phyloP scores from a whole-genome alignment of 1,140 invertebrate genomes.

The Zaprionus gabonicus region DNA sequence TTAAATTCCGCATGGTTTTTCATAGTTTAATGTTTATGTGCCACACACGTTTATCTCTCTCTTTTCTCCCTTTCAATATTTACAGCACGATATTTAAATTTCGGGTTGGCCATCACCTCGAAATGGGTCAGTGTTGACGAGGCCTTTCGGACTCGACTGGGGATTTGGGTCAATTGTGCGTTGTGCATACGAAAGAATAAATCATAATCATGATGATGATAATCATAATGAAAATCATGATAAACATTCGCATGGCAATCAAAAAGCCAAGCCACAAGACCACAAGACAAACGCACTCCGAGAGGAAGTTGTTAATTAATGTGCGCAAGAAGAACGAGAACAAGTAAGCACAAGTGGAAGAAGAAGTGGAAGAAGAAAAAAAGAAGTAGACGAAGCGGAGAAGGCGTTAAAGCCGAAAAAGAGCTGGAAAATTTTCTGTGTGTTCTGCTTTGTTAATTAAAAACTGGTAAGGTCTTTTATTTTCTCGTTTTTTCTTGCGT shows the following conservation, averaged over 20 bases:
- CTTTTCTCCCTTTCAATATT: constrained; percentile 16
- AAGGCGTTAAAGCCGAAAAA: constrained; percentile 20
- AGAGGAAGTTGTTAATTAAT: constrained; percentile 80
- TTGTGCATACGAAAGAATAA: constrained; percentile 63
- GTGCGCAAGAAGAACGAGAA: constrained; percentile 31
- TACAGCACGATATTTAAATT: constrained; percentile 20
- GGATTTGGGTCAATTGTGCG: constrained; percentile 77
- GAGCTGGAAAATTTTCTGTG: constrained; percentile 61
- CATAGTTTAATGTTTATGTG: constrained; percentile 24
- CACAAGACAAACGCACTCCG: constrained; percentile 4
- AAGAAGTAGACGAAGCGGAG: background rate
- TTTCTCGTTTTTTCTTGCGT: background rate
- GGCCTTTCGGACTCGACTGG: constrained; percentile 34
- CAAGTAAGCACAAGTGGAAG: background rate
- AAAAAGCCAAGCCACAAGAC: constrained; percentile 44
- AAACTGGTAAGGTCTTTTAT: constrained; percentile 49
- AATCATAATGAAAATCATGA: constrained; percentile 55
- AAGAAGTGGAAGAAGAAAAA: constrained; percentile 15
- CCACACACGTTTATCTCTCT: constrained; percentile 10
- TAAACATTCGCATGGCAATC: constrained; percentile 62
- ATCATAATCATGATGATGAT: constrained; percentile 41
- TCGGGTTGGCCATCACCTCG: constrained; percentile 8
- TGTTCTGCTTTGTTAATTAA: constrained; percentile 65
- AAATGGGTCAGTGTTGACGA: constrained; percentile 73
- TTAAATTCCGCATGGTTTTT: constrained; percentile 25